Conservation (phyloP, 2,113 vertebrate species). For the Epinephelus lanceolatus region DNA sequence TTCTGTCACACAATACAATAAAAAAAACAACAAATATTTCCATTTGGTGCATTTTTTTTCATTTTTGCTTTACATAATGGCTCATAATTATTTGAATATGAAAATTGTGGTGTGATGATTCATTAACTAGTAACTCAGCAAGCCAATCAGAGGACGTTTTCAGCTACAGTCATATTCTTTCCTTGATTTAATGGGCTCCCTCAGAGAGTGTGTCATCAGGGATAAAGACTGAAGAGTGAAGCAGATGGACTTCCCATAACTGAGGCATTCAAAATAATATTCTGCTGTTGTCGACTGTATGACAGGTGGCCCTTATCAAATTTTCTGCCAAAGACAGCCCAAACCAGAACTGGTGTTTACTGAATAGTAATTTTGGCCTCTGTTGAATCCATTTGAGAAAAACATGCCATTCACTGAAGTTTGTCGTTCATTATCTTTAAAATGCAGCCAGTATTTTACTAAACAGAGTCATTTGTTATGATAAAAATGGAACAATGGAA, state of each 20-base stretch:
- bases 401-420: conserved; percentile 18
- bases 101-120: background rate
- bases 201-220: background rate
- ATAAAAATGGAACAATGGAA: conserved; percentile 13
- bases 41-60: no score
- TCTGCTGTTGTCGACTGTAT: conserved; percentile 8
- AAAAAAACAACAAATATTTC: no score
- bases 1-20: no score
- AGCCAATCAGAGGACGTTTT: background rate
- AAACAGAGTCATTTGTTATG: conserved; percentile 6
- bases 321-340: conserved; percentile 9
- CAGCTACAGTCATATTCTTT: background rate
- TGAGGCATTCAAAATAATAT: conserved; percentile 18
- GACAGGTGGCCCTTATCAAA: conserved; percentile 31
- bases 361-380: conserved; percentile 33
- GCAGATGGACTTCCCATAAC: conserved; percentile 15
- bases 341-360: conserved; percentile 22
- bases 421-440: conserved; percentile 31
- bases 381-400: conserved; percentile 27
- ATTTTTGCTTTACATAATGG: background rate
- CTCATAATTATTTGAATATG: background rate
- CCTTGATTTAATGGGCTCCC: background rate
- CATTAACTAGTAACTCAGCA: background rate
- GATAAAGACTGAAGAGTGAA: conserved; percentile 14
- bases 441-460: conserved; percentile 4